Conservation (phyloP, 2,113 vertebrate species). For the Leucopternis melanops region DNA sequence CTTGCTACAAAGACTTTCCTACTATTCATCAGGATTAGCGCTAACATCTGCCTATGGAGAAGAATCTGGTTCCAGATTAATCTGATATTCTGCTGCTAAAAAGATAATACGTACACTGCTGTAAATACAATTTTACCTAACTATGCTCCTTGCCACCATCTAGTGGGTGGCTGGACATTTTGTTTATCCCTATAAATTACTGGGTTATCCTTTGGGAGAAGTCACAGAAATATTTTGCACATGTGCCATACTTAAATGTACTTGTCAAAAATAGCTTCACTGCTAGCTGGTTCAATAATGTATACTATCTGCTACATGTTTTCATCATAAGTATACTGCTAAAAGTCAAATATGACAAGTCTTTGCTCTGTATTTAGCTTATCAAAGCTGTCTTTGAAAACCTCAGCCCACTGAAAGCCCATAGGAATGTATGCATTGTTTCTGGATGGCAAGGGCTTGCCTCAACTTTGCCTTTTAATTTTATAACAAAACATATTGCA, state of each 20-base stretch:
- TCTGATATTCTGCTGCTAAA: background rate
- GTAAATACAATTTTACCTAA: background rate
- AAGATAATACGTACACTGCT: background rate
- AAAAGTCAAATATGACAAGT: background rate
- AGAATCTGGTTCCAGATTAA: background rate
- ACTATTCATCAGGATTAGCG: background rate
- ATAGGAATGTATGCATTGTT: background rate
- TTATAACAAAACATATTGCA: background rate
- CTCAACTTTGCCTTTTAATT: background rate
- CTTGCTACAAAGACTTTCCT: background rate
- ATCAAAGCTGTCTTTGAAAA: background rate
- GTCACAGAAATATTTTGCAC: background rate
- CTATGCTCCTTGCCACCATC: conserved; percentile 33
- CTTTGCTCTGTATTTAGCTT: background rate
- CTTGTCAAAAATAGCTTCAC: background rate
- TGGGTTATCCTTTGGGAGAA: background rate
- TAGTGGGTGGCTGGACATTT: conserved; percentile 1
- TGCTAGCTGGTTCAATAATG: background rate
- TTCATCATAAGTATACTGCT: background rate
- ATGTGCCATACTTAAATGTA: background rate
- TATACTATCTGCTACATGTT: background rate
- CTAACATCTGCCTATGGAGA: background rate
- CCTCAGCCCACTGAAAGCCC: background rate
- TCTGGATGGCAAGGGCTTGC: background rate
- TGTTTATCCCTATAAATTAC: background rate